Percentiles rank a stretch among this genome's conserved stretches.
phyloP scores from a whole-genome alignment of 2,113 vertebrate genomes.

The Macquaria ambigua region DNA sequence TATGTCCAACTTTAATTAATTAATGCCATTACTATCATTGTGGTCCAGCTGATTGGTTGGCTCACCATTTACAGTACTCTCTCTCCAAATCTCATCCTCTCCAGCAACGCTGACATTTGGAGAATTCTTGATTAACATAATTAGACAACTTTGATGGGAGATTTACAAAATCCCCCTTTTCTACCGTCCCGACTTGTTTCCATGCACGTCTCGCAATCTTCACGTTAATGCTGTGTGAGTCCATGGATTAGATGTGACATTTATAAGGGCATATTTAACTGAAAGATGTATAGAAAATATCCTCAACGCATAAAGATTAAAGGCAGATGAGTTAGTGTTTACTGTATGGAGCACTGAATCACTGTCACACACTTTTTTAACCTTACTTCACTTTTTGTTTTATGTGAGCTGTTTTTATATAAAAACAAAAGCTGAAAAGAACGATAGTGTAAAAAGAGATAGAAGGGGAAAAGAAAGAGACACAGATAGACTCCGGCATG shows the following conservation, averaged over 20 bases:
- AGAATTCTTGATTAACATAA: constrained; percentile 87
- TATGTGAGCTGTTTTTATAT: background rate
- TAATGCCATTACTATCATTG: constrained; percentile 64
- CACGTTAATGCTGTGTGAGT: constrained; percentile 72
- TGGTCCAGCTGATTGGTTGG: constrained; percentile 72
- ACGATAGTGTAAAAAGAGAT: constrained; percentile 37
- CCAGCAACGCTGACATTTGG: constrained; percentile 83
- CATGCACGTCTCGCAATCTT: constrained; percentile 71
- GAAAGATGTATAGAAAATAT: constrained; percentile 55
- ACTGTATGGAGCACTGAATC: background rate
- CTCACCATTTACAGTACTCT: constrained; percentile 75
- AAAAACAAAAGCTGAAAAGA: constrained; percentile 28
- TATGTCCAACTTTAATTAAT: constrained; percentile 75
- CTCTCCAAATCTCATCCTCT: constrained; percentile 80
- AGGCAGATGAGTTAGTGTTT: constrained; percentile 56
- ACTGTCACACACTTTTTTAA: background rate
- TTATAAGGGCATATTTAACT: constrained; percentile 78
- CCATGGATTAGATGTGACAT: constrained; percentile 84
- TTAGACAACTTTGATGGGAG: constrained; percentile 87
- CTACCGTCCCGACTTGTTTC: constrained; percentile 77
- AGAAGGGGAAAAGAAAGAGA: constrained; percentile 45
- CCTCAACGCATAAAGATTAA: constrained; percentile 12
- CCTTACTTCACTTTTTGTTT: constrained; percentile 9
- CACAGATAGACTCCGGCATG: constrained; percentile 60
- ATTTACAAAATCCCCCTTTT: constrained; percentile 84